Percentiles rank a stretch among this genome's conserved stretches.
These are phyloP conservation scores for Chondrilla cf. caribensis DNA, from an alignment of 37 sponge, comb jelly and placozoan species.

Conservation along the genomic window DNA sequence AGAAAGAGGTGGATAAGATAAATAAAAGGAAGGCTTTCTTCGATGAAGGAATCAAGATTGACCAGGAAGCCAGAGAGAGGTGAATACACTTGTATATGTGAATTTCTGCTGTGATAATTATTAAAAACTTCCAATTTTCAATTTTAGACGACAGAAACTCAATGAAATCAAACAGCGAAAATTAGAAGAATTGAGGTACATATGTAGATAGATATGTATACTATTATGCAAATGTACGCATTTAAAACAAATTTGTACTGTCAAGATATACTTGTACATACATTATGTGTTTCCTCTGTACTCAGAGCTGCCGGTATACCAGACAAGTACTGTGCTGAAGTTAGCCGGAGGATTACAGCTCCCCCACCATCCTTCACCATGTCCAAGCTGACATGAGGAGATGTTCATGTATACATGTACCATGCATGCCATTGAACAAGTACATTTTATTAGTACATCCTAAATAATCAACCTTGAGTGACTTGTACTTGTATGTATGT, in stretches of 20 bases:
- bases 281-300: neutral
- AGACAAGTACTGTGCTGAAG: conserved; percentile 95
- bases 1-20: conserved; percentile 78
- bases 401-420: neutral
- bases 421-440: too few relatives aligned
- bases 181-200: conserved; percentile 64
- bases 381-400: conserved; percentile 28
- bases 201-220: neutral
- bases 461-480: too few relatives aligned
- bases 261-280: neutral
- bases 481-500: too few relatives aligned
- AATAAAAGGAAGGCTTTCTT: conserved; percentile 82
- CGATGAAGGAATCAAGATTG: conserved; percentile 93
- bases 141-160: conserved; percentile 69
- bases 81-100: conserved; percentile 6
- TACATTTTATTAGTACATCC: too few relatives aligned
- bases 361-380: conserved; percentile 90
- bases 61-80: conserved; percentile 96
- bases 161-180: conserved; percentile 96
- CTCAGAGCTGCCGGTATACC: conserved; percentile 82
- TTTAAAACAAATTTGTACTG: neutral
- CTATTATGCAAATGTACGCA: neutral
- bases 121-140: too few relatives aligned
- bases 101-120: neutral
- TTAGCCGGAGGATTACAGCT: conserved; percentile 87